Percentiles rank a stretch among this genome's conserved stretches.
Conservation (phyloP, 2,888 invertebrate species). For the Octodonta nipae region DNA sequence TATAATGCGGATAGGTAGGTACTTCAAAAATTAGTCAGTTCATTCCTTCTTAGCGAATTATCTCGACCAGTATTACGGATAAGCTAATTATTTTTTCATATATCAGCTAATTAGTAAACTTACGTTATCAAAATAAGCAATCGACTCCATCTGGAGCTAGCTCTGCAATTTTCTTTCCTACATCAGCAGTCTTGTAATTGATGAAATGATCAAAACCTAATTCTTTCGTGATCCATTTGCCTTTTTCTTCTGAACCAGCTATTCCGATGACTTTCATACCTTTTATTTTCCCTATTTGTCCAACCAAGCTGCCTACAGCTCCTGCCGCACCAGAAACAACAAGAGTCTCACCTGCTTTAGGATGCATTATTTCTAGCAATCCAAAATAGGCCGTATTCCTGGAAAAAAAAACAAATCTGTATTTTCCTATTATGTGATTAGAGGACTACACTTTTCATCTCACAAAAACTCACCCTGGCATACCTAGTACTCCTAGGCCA, state of each 20-base stretch:
- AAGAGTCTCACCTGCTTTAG: slow-evolving; percentile 57
- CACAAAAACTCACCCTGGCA: slow-evolving; percentile 52
- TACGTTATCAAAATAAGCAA: slow-evolving; percentile 65
- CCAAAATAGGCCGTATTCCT: slow-evolving; percentile 65
- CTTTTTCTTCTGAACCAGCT: slow-evolving; percentile 56
- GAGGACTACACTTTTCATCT: no score
- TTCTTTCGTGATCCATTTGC: slow-evolving; percentile 47
- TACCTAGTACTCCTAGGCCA: slow-evolving; percentile 51
- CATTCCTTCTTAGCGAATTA: no score
- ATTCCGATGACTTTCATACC: slow-evolving; percentile 57
- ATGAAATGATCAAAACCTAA: slow-evolving; percentile 53
- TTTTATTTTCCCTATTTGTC: slow-evolving; percentile 61
- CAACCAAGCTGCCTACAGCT: slow-evolving; percentile 62
- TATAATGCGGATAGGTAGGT: no score
- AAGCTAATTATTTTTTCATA: no score
- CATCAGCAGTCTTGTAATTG: slow-evolving; percentile 53
- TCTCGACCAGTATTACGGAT: no score
- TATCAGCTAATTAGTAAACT: no score
- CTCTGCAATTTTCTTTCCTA: slow-evolving; percentile 41
- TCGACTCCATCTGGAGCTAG: slow-evolving; percentile 55
- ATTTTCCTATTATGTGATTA: no score
- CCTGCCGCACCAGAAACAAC: slow-evolving; percentile 62
- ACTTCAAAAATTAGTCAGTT: no score
- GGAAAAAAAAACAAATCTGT: no score
- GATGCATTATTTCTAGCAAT: slow-evolving; percentile 51